Evolutionary conservation across 1,140 invertebrate genomes (phyloP), one percentile per base, ranked within the genome.

Genomic region (Cyclina sinensis): DNA sequence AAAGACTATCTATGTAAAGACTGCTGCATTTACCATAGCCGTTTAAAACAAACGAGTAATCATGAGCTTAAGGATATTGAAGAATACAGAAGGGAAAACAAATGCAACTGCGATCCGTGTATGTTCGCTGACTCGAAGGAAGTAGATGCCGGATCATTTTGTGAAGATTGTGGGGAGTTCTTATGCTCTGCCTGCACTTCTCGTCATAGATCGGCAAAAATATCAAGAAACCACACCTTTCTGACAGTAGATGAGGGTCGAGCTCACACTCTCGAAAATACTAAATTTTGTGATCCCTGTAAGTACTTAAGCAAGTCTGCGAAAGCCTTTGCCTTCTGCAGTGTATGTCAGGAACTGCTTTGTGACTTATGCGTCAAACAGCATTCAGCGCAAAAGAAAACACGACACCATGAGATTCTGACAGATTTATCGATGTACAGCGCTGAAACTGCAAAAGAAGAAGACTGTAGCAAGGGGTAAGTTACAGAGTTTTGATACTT

Each of bases 281-380:
- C 21, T 18, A 12, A 12, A 54, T n/a, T 54, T 54, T 54, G 51
- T 54, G 51, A n/a, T n/a, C 51, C 51, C 3, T 54, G 51, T 18
- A 54, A n/a, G 21, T 54, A 54, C 21, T 18, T 54, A 18, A 18
- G 21, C 21, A 54, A 54, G 21, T 54, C 51, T 18, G 3, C 4
- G 51, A 54, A 73, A 73, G 68, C 68, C 12, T 24, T 24, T n/a
- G 32, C 39, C 12, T 35, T 39, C 21, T 73, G 68, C 68, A 30
- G 35, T 11, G 21, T 35, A 27, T 73, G 68, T 35, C 32, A 35
- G 21, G 68, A 35, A 30, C 21, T 39, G 7, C 35, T 73, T 18
- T 73, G 68, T n/a, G 32, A 35, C 30, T 35, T 43, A 39, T 73
- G 68, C 68, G 12, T 30, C 39, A 73, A 73, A 16, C 68, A 73